These are phyloP conservation scores for Caenorhabditis sp. DNA, from an alignment of 2,888 invertebrate species.

Conservation along the genomic window DNA sequence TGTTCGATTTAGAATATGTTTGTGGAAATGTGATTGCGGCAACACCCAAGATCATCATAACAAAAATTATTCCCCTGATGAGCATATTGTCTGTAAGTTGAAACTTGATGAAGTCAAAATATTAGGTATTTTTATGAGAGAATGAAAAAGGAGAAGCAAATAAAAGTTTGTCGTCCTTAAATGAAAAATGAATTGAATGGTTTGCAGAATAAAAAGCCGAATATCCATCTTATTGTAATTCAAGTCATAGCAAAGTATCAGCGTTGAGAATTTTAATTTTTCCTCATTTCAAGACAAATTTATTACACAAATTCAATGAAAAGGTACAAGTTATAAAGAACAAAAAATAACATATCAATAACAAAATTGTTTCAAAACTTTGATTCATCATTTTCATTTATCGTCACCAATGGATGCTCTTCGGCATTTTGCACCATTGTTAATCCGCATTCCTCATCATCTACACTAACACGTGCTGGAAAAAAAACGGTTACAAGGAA, in stretches of 20 bases:
- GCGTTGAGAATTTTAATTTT: background rate
- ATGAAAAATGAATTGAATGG: background rate
- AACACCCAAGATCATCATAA: background rate
- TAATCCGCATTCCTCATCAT: constrained; percentile 40
- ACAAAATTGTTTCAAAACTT: constrained; percentile 14
- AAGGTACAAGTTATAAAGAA: background rate
- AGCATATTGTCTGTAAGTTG: constrained; percentile 1
- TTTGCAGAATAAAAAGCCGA: background rate
- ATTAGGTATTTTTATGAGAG: background rate
- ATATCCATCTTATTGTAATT: background rate
- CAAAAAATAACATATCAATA: background rate
- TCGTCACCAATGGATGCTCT: constrained; percentile 44
- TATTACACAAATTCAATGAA: no score
- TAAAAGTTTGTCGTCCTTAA: constrained; percentile 1
- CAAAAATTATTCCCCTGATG: background rate
- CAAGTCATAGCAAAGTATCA: background rate
- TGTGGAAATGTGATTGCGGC: background rate
- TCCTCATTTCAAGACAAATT: no score
- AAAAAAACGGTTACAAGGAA: background rate
- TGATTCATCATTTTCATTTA: constrained; percentile 37
- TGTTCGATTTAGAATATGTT: background rate
- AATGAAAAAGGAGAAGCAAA: background rate
- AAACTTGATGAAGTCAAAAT: background rate
- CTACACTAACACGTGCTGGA: constrained; percentile 22
- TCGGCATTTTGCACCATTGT: constrained; percentile 30